Base-by-base conservation (phyloP, 1,140 invertebrate genomes). In the Listronotus bonariensis region DNA sequence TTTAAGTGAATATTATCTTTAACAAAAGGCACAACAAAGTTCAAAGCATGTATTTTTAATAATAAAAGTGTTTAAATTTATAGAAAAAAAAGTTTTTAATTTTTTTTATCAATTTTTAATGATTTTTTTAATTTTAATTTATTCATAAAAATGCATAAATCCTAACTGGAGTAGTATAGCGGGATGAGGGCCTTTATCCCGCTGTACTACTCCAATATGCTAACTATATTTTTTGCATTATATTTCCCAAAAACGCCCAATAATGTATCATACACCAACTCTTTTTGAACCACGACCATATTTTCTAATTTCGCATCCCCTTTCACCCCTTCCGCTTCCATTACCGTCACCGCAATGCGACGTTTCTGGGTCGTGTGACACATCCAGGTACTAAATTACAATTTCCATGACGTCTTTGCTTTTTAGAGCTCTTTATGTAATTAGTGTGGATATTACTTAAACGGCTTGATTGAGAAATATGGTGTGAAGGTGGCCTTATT, bases 371-470 rank as follows among this genome's bases (percentile, higher is more conserved):
- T 59, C 54, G 55, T 55, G 63, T 42, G 63, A 65, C 63, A 65
- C 63, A 65, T 65, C 31, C 63, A 38, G 54, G 63, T 41, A 45
- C 45, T 65, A 65, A 65, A 65, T 65, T 58, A 65, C 41, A 57
- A 65, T 65, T 65, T 51, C 46, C 53, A 45, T 58, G 63, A 51
- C 63, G 38, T 59, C 63, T 65, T 36, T 65, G 45, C 55, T 65
- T 58, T 65, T 65, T 58, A 58, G 40, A 48, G 63, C 63, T 58
- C 63, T 65, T 58, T 59, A 52, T 17, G 45, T 59, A 65, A 65
- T 65, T 65, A 65, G 63, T 18, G 41, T 34, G 61, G 49, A 63
- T 63, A 56, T 41, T 40, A 63, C 61, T 63, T 63, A 63, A 63
- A 55, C 38, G 52, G 17, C 17, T 55, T 63, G 61, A 63, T 63